phyloP scores from a whole-genome alignment of 1,140 invertebrate genomes.

The Laodelphax striatellus region DNA sequence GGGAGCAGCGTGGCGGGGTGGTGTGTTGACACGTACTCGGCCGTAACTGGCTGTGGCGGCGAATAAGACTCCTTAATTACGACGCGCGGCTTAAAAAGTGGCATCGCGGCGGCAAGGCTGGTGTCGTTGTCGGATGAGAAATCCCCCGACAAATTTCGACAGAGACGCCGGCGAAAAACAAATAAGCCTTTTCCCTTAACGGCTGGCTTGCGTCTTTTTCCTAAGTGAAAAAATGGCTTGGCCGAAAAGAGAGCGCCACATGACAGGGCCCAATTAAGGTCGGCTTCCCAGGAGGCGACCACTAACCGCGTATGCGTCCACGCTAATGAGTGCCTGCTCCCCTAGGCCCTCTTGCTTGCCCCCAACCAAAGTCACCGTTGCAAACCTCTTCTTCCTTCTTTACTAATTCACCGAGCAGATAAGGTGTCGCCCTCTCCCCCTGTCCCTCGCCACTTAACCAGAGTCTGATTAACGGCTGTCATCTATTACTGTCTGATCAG shows the following conservation, averaged over 20 bases:
- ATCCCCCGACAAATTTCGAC: slow-evolving; percentile 1
- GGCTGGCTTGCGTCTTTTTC: background rate
- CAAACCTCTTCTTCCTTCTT: no score
- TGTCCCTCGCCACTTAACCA: no score
- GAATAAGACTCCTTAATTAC: background rate
- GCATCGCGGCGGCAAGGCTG: background rate
- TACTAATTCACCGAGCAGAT: no score
- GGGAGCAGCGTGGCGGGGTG: no score
- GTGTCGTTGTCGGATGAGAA: background rate
- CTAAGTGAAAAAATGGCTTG: background rate
- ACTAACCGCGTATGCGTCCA: background rate
- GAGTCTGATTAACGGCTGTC: no score
- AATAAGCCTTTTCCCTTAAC: background rate
- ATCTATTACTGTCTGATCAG: no score
- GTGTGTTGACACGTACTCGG: background rate
- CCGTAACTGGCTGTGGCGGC: no score
- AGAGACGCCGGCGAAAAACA: background rate
- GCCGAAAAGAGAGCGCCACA: background rate
- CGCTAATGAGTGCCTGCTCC: no score
- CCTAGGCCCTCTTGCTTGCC: no score
- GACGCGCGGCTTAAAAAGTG: background rate
- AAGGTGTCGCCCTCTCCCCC: no score
- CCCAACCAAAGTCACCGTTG: no score
- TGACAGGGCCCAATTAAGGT: background rate
- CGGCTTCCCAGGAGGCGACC: background rate